Percentiles rank a stretch among this genome's conserved stretches.
phyloP scores from a whole-genome alignment of 2,113 vertebrate species.

The Leptosomus discolor region DNA sequence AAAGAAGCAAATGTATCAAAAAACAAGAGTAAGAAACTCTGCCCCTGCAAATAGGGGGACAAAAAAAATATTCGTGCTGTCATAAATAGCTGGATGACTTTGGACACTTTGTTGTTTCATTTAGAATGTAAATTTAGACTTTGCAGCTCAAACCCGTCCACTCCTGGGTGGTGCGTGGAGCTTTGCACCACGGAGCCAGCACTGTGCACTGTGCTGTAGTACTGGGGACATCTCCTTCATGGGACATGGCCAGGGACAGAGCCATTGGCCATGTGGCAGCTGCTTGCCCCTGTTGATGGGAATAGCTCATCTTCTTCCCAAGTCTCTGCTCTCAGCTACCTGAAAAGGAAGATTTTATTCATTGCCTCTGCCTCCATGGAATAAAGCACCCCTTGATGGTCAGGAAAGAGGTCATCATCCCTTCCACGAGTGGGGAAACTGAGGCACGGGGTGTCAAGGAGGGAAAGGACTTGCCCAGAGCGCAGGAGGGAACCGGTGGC shows the following conservation, averaged over 20 bases:
- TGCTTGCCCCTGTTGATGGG: not conserved
- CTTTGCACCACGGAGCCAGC: not conserved
- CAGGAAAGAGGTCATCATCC: not conserved
- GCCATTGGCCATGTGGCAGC: not conserved
- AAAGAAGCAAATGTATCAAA: not conserved
- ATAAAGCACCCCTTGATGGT: not conserved
- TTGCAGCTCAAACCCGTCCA: not conserved
- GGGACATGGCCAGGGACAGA: not conserved
- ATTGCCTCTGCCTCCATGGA: not conserved
- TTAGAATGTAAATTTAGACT: not conserved
- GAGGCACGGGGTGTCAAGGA: not conserved
- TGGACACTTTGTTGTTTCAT: not conserved
- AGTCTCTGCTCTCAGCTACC: not conserved
- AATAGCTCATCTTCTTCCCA: not conserved
- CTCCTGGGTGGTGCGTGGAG: not conserved
- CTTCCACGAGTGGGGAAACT: not conserved
- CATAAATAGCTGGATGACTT: not conserved
- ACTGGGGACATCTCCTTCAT: not conserved
- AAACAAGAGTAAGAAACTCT: not conserved
- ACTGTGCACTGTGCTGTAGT: too few relatives aligned
- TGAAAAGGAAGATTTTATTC: not conserved
- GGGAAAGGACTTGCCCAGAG: too few relatives aligned
- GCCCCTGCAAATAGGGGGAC: not conserved
- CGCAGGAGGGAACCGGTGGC: not conserved
- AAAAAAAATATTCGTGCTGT: not conserved